Evolutionary conservation across 2,888 invertebrate species (phyloP).

Genomic region (Acronicta aceris): DNA sequence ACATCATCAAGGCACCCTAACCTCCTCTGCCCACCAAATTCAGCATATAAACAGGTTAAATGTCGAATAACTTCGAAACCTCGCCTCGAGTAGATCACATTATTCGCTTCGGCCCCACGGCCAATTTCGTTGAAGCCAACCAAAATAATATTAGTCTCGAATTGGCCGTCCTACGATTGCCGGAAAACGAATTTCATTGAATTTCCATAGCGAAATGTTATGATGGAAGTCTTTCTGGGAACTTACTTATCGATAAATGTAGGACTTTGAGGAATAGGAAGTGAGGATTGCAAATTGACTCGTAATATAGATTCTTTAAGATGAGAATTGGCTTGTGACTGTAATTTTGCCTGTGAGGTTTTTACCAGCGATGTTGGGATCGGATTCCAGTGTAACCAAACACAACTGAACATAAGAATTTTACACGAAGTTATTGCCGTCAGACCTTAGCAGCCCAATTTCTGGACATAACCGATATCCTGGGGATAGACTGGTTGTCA

Average conservation of each 20-base stretch:
- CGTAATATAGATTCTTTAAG: no score
- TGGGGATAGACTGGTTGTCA: no score
- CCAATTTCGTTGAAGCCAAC: constrained; percentile 36
- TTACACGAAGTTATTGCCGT: no score
- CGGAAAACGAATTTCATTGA: constrained; percentile 48
- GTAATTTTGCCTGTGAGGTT: no score
- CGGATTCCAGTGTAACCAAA: no score
- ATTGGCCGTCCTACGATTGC: constrained; percentile 40
- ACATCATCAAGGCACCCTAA: no score
- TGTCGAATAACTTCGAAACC: constrained; percentile 12
- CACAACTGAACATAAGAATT: no score
- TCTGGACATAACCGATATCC: no score
- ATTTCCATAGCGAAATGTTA: constrained; percentile 44
- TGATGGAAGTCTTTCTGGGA: constrained; percentile 19
- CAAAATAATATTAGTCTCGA: constrained; percentile 52
- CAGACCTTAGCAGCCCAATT: no score
- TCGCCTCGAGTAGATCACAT: constrained; percentile 22
- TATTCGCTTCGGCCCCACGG: constrained; percentile 21
- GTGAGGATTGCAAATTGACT: no score
- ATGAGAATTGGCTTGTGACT: no score
- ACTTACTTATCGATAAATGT: constrained; percentile 21
- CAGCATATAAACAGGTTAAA: constrained; percentile 7
- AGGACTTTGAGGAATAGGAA: not conserved
- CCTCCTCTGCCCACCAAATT: not conserved
- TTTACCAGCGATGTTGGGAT: no score